Evolutionary conservation across 2,797 vertebrate species (phyloP), one percentile per base, ranked within the genome.

Genomic region (Morelia viridis): DNA sequence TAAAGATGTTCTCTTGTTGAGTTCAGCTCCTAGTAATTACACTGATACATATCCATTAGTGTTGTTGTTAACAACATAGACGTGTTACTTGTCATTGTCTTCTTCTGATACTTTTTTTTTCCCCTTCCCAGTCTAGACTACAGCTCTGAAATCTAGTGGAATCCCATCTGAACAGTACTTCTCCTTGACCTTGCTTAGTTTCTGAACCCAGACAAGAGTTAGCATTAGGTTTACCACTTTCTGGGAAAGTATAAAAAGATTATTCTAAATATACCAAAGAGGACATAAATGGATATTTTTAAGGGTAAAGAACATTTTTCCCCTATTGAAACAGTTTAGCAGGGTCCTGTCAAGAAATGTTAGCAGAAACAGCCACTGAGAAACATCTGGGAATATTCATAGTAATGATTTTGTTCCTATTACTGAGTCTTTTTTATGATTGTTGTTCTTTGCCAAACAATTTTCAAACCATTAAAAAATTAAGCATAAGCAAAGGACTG

Each of bases 381-480:
- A 1, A 85, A 89, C 31, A 12, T 92, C 93, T 94, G 10, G n/a
- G 31, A 62, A 7, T 64, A 56, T 5, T 91, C 3, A 87, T 31
- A 93, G 71, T 13, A 28, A 58, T 0, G 57, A 24, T 61, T 89
- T 94, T 68, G 86, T 56, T 58, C 61, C 64, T 17, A 10, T 84
- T 92, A 28, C 46, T 10, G 90, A 87, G 28, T 41, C 1, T 24
- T 91, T 11, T 87, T 92, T 93, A 50, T 56, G 35, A 41, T 4
- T 65, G 5, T 28, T 85, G 5, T 89, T 76, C 56, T 89, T 71
- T 85, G 24, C 11, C 83, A 76, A 68, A 57, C 50, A 26, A 60
- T 85, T 85, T 60, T 56, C 17, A 86, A n/a, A 24, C 88, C 13
- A 91, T 89, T 89, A 85, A 85, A 28, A 85, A 85, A 26, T 28